Base-by-base conservation (phyloP, 2,888 invertebrate species). In the Tenthredo notha region DNA sequence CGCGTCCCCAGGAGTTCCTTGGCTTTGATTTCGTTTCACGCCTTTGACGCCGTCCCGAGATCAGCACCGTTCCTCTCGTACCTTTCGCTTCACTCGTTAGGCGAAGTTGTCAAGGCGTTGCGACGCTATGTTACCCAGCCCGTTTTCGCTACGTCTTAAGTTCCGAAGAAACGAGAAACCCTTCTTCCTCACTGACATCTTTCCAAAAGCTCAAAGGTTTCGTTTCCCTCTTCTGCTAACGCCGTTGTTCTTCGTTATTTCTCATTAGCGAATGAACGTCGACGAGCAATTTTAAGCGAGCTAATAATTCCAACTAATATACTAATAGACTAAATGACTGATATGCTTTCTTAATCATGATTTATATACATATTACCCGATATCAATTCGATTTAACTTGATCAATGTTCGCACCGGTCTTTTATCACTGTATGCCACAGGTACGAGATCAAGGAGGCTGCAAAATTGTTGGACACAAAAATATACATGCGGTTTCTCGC, bases 11-110 rank as follows among this genome's bases (percentile, higher is more conserved):
- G 61, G 80, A 80, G 80, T 80, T 80, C 40, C 80, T 80, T 40
- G 58, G 80, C 80, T 80, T 80, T 80, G 80, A 80, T 80, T 80
- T 80, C 80, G 80, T 21, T 61, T 80, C 80, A 80, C 80, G 80
- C 80, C 80, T 80, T 80, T 80, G 80, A 80, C 80, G 80, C 29
- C 80, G 61, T 40, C 6, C 61, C 80, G 40, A 80, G 61, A 80
- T 80, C 61, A 29, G 50, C 77, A 21, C 58, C 37, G 40, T 29
- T 80, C 40, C 40, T 80, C 40, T n/a, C 37, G 40, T 21, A 61
- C 18, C 58, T 80, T 58, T 80, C 58, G 58, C 80, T 80, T 80
- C 80, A 80, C 80, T 80, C 80, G 80, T 80, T 80, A 80, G 21
- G 61, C 25, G 80, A 80, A 80, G 80, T 80, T 80, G 58, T 80